Evolutionary conservation across 2,888 invertebrate species (phyloP), one percentile per base, ranked within the genome.

Genomic region (Drosophila mimica): DNA sequence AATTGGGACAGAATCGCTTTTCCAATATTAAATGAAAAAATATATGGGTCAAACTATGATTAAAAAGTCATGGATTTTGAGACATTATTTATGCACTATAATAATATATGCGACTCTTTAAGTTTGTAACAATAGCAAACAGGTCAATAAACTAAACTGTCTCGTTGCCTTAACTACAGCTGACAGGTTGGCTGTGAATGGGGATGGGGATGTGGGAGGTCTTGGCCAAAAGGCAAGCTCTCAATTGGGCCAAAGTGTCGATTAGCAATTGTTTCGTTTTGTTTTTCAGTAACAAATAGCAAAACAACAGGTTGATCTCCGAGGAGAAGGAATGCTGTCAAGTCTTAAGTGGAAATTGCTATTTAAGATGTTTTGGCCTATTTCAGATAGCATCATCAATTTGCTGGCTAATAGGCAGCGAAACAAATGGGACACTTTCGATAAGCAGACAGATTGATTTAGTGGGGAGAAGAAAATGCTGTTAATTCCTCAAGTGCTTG

Each of bases 371-470:
- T 20, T 36, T 36, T 36, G 53, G 9, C 53, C 36, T 17, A 54
- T 34, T 51, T 31, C 8, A 46, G 46, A 46, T 15, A 28, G 4
- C 4, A 11, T 28, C 17, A 49, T 49, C 17, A 49, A 46, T 49
- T 49, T 49, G 28, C 49, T 25, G 36, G 28, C 38, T 30, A 40
- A 56, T 30, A 20, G 52, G n/a, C 31, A 52, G 30, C n/a, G 13
- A n/a, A 30, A n/a, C 30, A 51, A 30, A 17, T 30, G 17, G 28
- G 49, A 51, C 30, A 51, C 11, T 49, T n/a, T 17, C 17, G n/a
- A 31, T 52, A 31, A 13, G n/a, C 51, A 30, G 51, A 30, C 51
- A 51, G 31, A n/a, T 33, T 38, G 38, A 40, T 38, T 56, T 56
- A 40, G 30, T 49, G 49, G 52, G 3, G 4, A 7, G 7, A 13